Evolutionary conservation across 2,113 vertebrate genomes (phyloP).

Genomic region (Speoplatyrhinus poulsoni): DNA sequence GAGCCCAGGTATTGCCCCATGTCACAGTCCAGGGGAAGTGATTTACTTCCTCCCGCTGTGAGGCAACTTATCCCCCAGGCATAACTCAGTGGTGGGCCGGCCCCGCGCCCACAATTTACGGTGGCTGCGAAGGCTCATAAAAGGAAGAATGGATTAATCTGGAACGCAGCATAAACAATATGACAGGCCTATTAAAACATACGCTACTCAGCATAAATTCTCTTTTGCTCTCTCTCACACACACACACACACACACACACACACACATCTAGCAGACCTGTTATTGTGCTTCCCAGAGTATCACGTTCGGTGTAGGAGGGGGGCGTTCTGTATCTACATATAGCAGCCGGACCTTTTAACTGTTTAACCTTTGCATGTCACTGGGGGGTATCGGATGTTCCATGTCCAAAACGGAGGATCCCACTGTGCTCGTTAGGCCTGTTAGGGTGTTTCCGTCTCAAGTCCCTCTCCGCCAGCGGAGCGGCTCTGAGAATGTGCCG

Average conservation of each 20-base stretch:
- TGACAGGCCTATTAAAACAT: slow-evolving; percentile 78
- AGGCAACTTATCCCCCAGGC: slow-evolving; percentile 74
- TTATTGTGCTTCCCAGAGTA: slow-evolving; percentile 74
- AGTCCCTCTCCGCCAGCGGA: slow-evolving; percentile 48
- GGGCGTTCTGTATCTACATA: slow-evolving; percentile 67
- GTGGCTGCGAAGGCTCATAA: slow-evolving; percentile 79
- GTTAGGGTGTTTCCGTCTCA: too few relatives aligned
- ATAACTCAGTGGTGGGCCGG: slow-evolving; percentile 72
- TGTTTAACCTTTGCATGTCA: slow-evolving; percentile 74
- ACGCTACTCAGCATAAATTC: slow-evolving; percentile 76
- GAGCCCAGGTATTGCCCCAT: slow-evolving; percentile 72
- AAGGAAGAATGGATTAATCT: slow-evolving; percentile 80
- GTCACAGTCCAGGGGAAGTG: slow-evolving; percentile 74
- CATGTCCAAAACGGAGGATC: slow-evolving; percentile 58
- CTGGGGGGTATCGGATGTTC: slow-evolving; percentile 66
- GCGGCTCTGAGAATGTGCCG: slow-evolving; percentile 63
- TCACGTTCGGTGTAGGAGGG: slow-evolving; percentile 57
- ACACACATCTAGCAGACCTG: slow-evolving; percentile 31
- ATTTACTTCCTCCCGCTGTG: slow-evolving; percentile 76
- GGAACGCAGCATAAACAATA: slow-evolving; percentile 81
- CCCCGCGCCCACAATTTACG: slow-evolving; percentile 73
- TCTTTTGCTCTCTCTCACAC: slow-evolving; percentile 41
- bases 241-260: not conserved
- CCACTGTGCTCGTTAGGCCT: slow-evolving; percentile 66
- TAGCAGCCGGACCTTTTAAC: slow-evolving; percentile 72